Evolutionary conservation across 2,113 vertebrate genomes (phyloP), one percentile per base, ranked within the genome.

Genomic region (Lycocorax pyrrhopterus): DNA sequence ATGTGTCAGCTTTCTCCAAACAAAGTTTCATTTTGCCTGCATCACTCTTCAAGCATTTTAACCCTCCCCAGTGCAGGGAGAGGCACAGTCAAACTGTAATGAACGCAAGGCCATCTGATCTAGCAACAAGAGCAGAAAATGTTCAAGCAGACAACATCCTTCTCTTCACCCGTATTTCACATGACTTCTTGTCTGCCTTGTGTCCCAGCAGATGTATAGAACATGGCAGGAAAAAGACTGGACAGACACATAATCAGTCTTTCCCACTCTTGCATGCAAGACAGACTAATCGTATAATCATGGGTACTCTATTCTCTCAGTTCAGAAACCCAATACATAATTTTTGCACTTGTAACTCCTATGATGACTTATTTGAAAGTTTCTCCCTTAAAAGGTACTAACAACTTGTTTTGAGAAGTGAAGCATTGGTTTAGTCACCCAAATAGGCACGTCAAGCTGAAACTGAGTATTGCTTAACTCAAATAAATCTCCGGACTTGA

Each of bases 311-410:
- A 32, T 5, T 92, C 64, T 46, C 53, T 30, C 59, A n/a, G 17
- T 74, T 88, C 37, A 67, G 66, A 69, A 90, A 66, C 63, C 49
- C 5, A 1, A 32, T 17, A 52, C 51, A 23, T 47, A 10, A 53
- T 33, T 88, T 83, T 83, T 49, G 12, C 62, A 69, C 52, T 76
- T 83, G 29, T 23, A 93, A 67, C 67, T 76, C 20, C 14, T 66
- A 3, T 49, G 49, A 62, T 16, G 26, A 14, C 19, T 32, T 35
- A 88, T 43, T 80, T 74, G 59, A 62, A 93, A 93, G 63, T 74
- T 88, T 93, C 68, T 96, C 52, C 92, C 90, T 88, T 93, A 94
- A 92, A 94, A 95, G 94, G 92, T 66, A 83, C 46, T 83, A 76
- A 76, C 92, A 87, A 46, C 41, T 93, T 95, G 75, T 83, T 90